Conservation (phyloP, 1,140 invertebrate species). For the Polypedilum pembai region DNA sequence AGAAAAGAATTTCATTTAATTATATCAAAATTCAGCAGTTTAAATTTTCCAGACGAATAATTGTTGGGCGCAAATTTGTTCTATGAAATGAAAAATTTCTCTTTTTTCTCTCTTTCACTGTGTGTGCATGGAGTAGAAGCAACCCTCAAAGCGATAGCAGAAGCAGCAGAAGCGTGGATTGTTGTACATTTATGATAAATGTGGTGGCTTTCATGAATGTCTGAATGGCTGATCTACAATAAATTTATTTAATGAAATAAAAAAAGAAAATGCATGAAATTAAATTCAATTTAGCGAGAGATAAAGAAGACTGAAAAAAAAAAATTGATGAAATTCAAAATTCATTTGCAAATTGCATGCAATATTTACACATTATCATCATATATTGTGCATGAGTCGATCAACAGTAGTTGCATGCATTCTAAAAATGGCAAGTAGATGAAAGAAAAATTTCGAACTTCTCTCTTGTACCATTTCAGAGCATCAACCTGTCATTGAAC, state of each 20-base stretch:
- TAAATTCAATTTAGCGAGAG: background rate
- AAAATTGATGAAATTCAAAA: constrained; percentile 20
- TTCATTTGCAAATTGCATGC: background rate
- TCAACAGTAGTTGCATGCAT: background rate
- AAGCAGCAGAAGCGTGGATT: no score
- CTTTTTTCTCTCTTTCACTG: no score
- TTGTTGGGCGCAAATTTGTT: background rate
- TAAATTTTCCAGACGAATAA: constrained; percentile 24
- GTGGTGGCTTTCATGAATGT: constrained; percentile 10
- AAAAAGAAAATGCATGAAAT: constrained; percentile 9
- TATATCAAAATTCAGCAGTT: background rate
- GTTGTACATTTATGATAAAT: no score
- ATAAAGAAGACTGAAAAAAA: background rate
- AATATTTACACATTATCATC: background rate
- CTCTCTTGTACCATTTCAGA: background rate
- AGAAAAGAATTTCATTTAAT: background rate
- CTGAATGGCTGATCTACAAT: constrained; percentile 4
- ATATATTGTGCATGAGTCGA: no score
- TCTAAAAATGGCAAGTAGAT: background rate
- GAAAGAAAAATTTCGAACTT: no score
- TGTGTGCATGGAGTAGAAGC: background rate
- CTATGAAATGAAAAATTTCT: background rate
- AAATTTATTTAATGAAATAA: background rate
- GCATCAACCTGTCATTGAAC: background rate
- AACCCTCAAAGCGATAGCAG: background rate